A percentile compares a stretch with the other conserved stretches of the same genome.
These are phyloP conservation scores for Drosophila sordidula DNA, from an alignment of 2,888 invertebrate genomes.

Conservation along the genomic window DNA sequence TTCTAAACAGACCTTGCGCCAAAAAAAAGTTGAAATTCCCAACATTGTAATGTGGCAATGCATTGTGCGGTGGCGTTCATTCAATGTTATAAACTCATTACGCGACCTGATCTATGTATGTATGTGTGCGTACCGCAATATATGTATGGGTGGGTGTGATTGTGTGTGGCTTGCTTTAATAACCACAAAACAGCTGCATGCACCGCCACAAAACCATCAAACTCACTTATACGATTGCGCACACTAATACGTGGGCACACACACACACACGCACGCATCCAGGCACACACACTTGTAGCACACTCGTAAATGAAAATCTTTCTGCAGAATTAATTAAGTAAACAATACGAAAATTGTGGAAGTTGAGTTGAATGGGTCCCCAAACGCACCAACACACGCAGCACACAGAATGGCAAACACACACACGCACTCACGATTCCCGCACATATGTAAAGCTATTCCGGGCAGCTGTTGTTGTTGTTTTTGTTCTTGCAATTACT, in stretches of 20 bases:
- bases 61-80: constrained; percentile 49
- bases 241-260: constrained; percentile 14
- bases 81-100: constrained; percentile 78
- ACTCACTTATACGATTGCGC: constrained; percentile 30
- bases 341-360: constrained; percentile 79
- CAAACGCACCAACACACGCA: constrained; percentile 45
- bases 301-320: constrained; percentile 71
- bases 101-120: constrained; percentile 37
- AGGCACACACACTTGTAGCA: constrained; percentile 13
- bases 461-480: constrained; percentile 66
- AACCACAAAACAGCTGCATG: constrained; percentile 70
- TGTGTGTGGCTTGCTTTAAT: constrained; percentile 56
- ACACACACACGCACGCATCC: constrained; percentile 7
- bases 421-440: constrained; percentile 1
- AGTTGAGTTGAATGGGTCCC: constrained; percentile 78
- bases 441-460: constrained; percentile 57
- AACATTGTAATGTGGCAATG: neutral
- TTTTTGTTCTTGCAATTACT: constrained; percentile 61
- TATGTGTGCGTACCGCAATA: neutral
- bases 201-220: constrained; percentile 52
- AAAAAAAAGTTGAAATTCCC: neutral
- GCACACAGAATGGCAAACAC: neutral
- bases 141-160: constrained; percentile 9
- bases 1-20: neutral
- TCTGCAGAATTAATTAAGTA: constrained; percentile 78